These are phyloP conservation scores for Erythrocercus mccallii DNA, from an alignment of 2,113 vertebrate genomes.

Conservation along the genomic window DNA sequence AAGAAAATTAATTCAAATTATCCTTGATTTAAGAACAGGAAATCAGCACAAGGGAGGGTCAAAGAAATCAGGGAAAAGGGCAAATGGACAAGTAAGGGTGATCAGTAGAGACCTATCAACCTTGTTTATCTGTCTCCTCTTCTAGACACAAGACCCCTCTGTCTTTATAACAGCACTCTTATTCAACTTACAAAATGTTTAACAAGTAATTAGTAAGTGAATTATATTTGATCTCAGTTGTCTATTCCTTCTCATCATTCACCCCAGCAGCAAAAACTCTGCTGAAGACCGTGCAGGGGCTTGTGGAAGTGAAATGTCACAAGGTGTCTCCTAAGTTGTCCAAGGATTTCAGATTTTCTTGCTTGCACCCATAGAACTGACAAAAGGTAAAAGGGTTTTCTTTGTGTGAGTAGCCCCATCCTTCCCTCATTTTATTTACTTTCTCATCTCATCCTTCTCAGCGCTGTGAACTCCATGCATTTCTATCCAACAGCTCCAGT, in stretches of 20 bases:
- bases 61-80: neutral
- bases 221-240: neutral
- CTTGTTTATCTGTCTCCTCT: neutral
- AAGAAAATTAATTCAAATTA: neutral
- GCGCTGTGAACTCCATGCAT: rapidly evolving
- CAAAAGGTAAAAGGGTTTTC: neutral
- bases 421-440: neutral
- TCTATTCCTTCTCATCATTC: neutral
- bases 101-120: neutral
- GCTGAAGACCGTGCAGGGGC: neutral
- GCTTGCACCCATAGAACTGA: neutral
- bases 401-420: neutral
- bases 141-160: neutral
- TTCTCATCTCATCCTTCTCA: neutral
- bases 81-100: neutral
- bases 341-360: neutral
- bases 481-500: neutral
- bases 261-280: neutral
- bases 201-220: neutral
- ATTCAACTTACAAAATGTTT: neutral
- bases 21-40: neutral
- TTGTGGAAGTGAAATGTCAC: neutral
- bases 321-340: neutral
- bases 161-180: neutral
- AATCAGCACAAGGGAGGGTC: neutral